Conservation (phyloP, 64 coral and sea anemone species). For the Porites australiensis region DNA sequence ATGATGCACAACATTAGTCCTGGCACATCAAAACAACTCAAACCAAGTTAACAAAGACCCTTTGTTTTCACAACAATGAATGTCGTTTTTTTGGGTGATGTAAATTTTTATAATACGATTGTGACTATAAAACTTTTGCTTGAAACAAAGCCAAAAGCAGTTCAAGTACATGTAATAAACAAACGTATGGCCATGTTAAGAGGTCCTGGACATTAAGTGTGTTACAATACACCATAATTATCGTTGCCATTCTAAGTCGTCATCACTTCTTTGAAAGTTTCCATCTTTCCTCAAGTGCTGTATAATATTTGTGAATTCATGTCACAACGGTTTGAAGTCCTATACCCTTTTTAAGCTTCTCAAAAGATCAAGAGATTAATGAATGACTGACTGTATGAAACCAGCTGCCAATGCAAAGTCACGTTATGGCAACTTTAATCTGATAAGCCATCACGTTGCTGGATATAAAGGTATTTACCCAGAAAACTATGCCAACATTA, state of each 20-base stretch:
- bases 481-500: neutral
- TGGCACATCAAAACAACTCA: too few relatives aligned
- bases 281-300: neutral
- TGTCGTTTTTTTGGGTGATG: too few relatives aligned
- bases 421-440: neutral
- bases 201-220: too few relatives aligned
- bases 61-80: too few relatives aligned
- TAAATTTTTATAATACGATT: too few relatives aligned
- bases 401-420: neutral
- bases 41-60: too few relatives aligned
- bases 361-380: neutral
- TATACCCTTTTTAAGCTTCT: neutral
- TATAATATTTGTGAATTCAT: neutral
- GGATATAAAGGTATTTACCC: too few relatives aligned
- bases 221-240: neutral
- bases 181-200: too few relatives aligned
- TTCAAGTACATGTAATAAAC: too few relatives aligned
- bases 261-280: neutral
- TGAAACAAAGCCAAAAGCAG: too few relatives aligned
- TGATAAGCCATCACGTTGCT: neutral
- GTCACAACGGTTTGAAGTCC: neutral
- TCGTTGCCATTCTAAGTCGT: neutral
- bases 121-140: too few relatives aligned
- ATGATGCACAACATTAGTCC: too few relatives aligned
- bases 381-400: neutral